Percentiles rank a stretch among this genome's conserved stretches.
phyloP scores from a whole-genome alignment of 37 sponge, comb jelly and placozoan species.

The Mnemiopsis leidyi region DNA sequence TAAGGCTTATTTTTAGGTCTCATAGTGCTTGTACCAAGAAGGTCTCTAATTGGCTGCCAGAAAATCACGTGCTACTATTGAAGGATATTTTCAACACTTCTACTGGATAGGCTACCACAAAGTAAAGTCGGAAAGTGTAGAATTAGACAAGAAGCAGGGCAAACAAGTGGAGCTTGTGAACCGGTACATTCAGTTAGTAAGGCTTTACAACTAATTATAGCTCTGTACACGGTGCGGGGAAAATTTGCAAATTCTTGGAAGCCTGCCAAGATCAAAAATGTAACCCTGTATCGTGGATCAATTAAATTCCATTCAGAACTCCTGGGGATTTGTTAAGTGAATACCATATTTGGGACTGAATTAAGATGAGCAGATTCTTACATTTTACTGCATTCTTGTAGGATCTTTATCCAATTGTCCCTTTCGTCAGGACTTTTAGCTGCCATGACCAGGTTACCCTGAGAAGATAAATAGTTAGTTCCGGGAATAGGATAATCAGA shows the following conservation, averaged over 20 bases:
- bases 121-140: not conserved
- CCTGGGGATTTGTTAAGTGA: too few species aligned
- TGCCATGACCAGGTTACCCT: slow-evolving; percentile 87
- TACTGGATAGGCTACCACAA: too few species aligned
- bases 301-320: too few species aligned
- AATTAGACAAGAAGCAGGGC: not conserved
- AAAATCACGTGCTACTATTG: too few species aligned
- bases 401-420: slow-evolving; percentile 72
- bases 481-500: not conserved
- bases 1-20: too few species aligned
- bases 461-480: not conserved
- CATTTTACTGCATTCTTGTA: slow-evolving; percentile 85
- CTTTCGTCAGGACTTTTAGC: slow-evolving; percentile 76
- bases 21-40: too few species aligned
- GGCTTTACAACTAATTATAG: not conserved
- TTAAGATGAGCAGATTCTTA: too few species aligned
- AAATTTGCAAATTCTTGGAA: not conserved
- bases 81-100: too few species aligned
- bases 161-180: too few species aligned
- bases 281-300: not conserved
- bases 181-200: not conserved
- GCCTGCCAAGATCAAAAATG: not conserved
- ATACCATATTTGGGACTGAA: too few species aligned
- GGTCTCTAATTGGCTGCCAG: too few species aligned
- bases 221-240: not conserved